Conservation (phyloP, 2,888 invertebrate species). For the Parnassius glacialis region DNA sequence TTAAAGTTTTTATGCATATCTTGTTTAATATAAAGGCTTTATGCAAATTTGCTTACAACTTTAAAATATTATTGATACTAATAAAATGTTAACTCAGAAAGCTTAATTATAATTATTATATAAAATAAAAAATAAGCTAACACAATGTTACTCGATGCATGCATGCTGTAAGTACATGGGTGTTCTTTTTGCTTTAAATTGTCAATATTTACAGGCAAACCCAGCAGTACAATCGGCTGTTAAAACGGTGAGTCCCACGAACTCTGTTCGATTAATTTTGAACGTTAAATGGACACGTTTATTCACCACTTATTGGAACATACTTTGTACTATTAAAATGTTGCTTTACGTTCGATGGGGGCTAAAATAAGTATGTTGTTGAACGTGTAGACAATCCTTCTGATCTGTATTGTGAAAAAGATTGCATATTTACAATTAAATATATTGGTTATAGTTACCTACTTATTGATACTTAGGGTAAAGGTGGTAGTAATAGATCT, state of each 20-base stretch:
- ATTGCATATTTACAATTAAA: no score
- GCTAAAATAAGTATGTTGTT: background rate
- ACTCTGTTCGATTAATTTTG: slow-evolving; percentile 29
- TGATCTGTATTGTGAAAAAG: background rate
- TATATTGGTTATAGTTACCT: no score
- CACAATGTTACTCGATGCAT: slow-evolving; percentile 39
- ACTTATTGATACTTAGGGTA: no score
- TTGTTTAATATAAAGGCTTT: no score
- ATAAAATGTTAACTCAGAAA: no score
- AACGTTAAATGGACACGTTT: slow-evolving; percentile 20
- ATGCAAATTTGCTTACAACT: no score
- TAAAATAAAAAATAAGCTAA: background rate
- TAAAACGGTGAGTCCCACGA: slow-evolving; percentile 89
- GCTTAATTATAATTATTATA: no score
- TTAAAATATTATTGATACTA: no score
- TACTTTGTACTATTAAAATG: slow-evolving; percentile 30
- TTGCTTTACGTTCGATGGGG: background rate
- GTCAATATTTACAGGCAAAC: slow-evolving; percentile 89
- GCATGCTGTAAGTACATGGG: slow-evolving; percentile 64
- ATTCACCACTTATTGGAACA: slow-evolving; percentile 50
- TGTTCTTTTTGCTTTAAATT: slow-evolving; percentile 65
- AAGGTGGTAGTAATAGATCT: no score
- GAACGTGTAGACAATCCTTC: no score
- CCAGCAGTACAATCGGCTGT: slow-evolving; percentile 96
- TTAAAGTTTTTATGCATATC: no score